phyloP scores from a whole-genome alignment of 1,140 invertebrate species.

The Hermetia illucens region DNA sequence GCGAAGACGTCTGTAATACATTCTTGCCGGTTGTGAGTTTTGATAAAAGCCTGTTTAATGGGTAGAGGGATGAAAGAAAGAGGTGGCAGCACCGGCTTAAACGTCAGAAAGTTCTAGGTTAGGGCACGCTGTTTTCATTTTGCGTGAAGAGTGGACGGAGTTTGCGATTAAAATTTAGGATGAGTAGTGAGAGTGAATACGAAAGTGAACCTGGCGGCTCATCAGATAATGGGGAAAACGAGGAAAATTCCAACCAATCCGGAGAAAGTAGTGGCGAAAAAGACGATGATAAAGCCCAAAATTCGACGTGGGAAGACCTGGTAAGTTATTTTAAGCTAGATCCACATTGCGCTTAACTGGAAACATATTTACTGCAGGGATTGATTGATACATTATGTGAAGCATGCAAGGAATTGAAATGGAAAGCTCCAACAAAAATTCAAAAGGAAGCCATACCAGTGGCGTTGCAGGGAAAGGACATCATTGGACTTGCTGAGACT shows the following conservation, averaged over 20 bases:
- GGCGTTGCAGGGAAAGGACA: conserved; percentile 81
- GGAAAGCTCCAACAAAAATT: conserved; percentile 88
- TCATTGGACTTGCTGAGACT: conserved; percentile 94
- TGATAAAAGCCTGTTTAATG: no score
- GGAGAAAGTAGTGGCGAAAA: conserved; percentile 50
- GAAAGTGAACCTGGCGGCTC: background rate
- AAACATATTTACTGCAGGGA: conserved; percentile 57
- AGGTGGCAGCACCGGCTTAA: no score
- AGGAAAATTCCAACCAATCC: conserved; percentile 29
- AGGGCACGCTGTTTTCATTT: no score
- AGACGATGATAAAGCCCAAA: conserved; percentile 11
- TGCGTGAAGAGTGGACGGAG: no score
- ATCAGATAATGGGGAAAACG: conserved; percentile 8
- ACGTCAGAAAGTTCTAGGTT: no score
- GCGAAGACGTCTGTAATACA: no score
- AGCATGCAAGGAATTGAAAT: conserved; percentile 84
- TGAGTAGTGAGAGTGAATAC: background rate
- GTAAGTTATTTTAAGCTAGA: conserved; percentile 5
- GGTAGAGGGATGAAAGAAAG: no score
- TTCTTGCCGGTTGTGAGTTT: no score
- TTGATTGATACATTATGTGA: conserved; percentile 83
- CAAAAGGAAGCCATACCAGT: conserved; percentile 87
- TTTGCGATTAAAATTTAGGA: no score
- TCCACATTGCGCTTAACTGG: background rate
- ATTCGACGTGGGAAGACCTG: conserved; percentile 1